Evolutionary conservation across 2,888 invertebrate species (phyloP).

Genomic region (Ceriagrion tenellum): DNA sequence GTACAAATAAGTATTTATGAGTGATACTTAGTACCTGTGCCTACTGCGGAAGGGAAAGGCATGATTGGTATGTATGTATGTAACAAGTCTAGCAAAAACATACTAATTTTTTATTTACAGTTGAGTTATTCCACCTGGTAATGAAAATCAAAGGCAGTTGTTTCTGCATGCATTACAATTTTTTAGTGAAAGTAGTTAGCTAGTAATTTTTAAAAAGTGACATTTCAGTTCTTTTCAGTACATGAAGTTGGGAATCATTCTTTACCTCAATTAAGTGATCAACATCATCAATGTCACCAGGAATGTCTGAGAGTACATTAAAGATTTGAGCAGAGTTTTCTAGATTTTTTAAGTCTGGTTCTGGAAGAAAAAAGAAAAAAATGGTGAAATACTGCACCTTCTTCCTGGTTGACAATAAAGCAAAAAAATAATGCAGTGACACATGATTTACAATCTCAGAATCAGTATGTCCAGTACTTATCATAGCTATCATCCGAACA

Average conservation of each 20-base stretch:
- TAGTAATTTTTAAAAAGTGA: too few relatives aligned
- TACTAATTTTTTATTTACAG: too few relatives aligned
- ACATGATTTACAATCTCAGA: not conserved
- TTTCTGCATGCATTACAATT: too few relatives aligned
- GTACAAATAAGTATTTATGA: too few relatives aligned
- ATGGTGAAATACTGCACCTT: slow-evolving; percentile 14
- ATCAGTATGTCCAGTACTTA: not conserved
- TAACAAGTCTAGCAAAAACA: too few relatives aligned
- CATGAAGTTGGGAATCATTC: not conserved
- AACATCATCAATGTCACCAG: slow-evolving; percentile 95
- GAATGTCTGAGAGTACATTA: slow-evolving; percentile 97
- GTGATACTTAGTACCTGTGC: too few relatives aligned
- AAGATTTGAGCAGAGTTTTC: slow-evolving; percentile 99
- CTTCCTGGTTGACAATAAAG: not conserved
- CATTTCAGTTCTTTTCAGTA: too few relatives aligned
- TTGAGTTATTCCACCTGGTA: too few relatives aligned
- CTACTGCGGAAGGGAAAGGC: too few relatives aligned
- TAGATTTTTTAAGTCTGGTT: slow-evolving; percentile 88
- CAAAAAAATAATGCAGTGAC: not conserved
- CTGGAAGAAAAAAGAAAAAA: slow-evolving; percentile 77
- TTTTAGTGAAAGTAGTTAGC: too few relatives aligned
- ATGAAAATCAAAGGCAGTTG: too few relatives aligned
- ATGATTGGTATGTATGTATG: too few relatives aligned
- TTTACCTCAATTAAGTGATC: slow-evolving; percentile 89
- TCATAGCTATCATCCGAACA: not conserved